Base-by-base conservation (phyloP, 1,140 invertebrate species). In the Proales similis region DNA sequence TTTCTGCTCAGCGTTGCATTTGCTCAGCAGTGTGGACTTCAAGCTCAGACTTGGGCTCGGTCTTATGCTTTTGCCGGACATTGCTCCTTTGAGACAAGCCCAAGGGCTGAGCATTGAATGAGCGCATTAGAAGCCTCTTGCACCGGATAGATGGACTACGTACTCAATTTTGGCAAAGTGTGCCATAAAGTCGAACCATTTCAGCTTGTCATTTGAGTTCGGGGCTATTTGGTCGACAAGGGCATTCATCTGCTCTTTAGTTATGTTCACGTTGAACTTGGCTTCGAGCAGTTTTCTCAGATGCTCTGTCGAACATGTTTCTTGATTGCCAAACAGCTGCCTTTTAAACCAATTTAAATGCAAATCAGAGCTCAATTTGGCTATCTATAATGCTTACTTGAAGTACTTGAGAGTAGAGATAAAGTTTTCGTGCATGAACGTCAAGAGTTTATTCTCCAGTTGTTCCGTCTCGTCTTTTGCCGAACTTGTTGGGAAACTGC, bases 91-190 rank as follows among this genome's bases (percentile, higher is more conserved):
- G n/a, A n/a, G n/a, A n/a, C n/a, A n/a, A n/a, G n/a, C n/a, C n/a
- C n/a, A n/a, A n/a, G n/a, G n/a, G n/a, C n/a, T n/a, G n/a, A n/a
- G n/a, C n/a, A n/a, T n/a, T n/a, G n/a, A n/a, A n/a, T n/a, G n/a
- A n/a, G n/a, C n/a, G n/a, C n/a, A n/a, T n/a, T n/a, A n/a, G n/a
- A n/a, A n/a, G n/a, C n/a, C n/a, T n/a, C n/a, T n/a, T n/a, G n/a
- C n/a, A n/a, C n/a, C n/a, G n/a, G n/a, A n/a, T n/a, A n/a, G n/a
- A n/a, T n/a, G n/a, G n/a, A n/a, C n/a, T n/a, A 27, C 0, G 29
- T 57, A 57, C 51, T 57, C 51, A 6, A 57, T 57, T 26, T 57
- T 42, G 3, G 38, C 29, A 24, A 57, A 57, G 29, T 57, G 39
- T 12, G 19, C 45, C 12, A 57, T 42, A n/a, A 57, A 24, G 4